Percentiles rank a stretch among this genome's conserved stretches.
These are phyloP conservation scores for Azorinus chamasolen DNA, from an alignment of 2,888 invertebrate genomes.

Conservation along the genomic window DNA sequence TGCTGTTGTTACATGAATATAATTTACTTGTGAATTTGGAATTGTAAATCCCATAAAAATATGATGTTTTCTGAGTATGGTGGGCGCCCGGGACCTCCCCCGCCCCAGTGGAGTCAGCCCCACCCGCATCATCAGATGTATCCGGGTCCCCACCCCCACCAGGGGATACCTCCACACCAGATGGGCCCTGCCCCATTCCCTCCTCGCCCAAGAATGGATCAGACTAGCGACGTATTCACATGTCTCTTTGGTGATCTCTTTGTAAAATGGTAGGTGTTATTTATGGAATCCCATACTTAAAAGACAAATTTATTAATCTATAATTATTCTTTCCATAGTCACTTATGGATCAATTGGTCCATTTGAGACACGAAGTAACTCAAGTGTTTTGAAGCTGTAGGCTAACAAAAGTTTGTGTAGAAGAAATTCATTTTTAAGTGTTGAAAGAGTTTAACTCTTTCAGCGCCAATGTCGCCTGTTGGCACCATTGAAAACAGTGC, in stretches of 20 bases:
- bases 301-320: too few relatives aligned
- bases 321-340: too few relatives aligned
- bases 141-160: constrained; percentile 53
- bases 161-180: constrained; percentile 50
- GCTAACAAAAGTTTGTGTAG: too few relatives aligned
- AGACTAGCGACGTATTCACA: constrained; percentile 81
- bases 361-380: too few relatives aligned
- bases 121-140: constrained; percentile 56
- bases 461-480: too few relatives aligned
- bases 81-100: constrained; percentile 67
- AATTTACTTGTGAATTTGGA: background rate
- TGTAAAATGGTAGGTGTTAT: constrained; percentile 80
- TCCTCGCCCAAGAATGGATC: constrained; percentile 76
- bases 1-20: too few relatives aligned
- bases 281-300: too few relatives aligned
- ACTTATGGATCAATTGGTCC: too few relatives aligned
- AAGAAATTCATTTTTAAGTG: too few relatives aligned
- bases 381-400: too few relatives aligned
- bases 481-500: too few relatives aligned
- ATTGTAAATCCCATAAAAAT: constrained; percentile 6
- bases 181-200: constrained; percentile 44
- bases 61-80: constrained; percentile 77
- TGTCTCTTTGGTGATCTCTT: constrained; percentile 82
- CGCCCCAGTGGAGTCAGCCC: constrained; percentile 59
- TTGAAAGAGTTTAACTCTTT: too few relatives aligned